Evolutionary conservation across 1,140 invertebrate species (phyloP).

Genomic region (Drosophila ficusphila): DNA sequence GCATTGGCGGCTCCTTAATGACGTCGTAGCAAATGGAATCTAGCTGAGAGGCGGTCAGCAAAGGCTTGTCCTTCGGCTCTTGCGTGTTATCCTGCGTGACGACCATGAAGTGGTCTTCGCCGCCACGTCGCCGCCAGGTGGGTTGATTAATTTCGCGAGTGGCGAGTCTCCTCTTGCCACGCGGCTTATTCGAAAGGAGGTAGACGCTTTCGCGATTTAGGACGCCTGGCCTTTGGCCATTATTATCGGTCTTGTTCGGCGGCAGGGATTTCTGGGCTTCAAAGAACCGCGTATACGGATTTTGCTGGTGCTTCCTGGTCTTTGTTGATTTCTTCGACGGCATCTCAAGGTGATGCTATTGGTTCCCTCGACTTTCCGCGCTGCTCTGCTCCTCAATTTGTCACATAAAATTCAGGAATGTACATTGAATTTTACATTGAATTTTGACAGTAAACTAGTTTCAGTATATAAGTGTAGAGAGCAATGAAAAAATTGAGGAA

Average conservation of each 20-base stretch:
- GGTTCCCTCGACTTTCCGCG: neutral
- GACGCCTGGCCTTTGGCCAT: neutral
- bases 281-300: slow-evolving; percentile 36
- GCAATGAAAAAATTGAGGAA: too few relatives aligned
- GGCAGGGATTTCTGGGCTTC: slow-evolving; percentile 41
- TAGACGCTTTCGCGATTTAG: slow-evolving; percentile 43
- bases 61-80: neutral
- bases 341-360: slow-evolving; percentile 17
- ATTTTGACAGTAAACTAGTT: slow-evolving; percentile 48
- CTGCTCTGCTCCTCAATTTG: slow-evolving; percentile 1
- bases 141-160: neutral
- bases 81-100: slow-evolving; percentile 22
- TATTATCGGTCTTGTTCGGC: neutral
- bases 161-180: slow-evolving; percentile 7
- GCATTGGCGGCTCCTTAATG: slow-evolving; percentile 3
- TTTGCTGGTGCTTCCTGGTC: slow-evolving; percentile 15
- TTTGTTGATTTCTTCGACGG: slow-evolving; percentile 29
- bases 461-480: neutral
- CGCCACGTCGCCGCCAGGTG: slow-evolving; percentile 11
- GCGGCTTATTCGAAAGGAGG: neutral
- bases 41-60: slow-evolving; percentile 10
- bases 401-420: slow-evolving; percentile 5
- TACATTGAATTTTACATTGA: slow-evolving; percentile 50
- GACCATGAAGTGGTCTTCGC: slow-evolving; percentile 28
- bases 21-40: slow-evolving; percentile 54